Evolutionary conservation across 2,113 vertebrate genomes (phyloP).

Genomic region (Dicerorhinus sumatrensis): DNA sequence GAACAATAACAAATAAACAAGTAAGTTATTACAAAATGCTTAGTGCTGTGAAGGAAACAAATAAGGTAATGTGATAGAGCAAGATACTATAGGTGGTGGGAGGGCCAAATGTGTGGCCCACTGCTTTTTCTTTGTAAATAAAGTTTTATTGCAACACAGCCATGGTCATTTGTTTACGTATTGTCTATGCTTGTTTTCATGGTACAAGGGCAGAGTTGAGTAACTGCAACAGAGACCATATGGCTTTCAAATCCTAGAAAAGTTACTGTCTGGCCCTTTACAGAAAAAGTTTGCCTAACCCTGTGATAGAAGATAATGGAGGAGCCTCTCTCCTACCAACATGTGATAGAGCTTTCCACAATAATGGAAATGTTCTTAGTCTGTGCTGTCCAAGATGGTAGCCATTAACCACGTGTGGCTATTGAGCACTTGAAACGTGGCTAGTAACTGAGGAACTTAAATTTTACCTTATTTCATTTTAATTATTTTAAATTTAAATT

Average conservation of each 20-base stretch:
- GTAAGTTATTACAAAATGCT: not conserved
- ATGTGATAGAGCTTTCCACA: not conserved
- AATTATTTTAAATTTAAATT: constrained; percentile 9
- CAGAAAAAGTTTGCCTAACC: not conserved
- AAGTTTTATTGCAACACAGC: constrained; percentile 7
- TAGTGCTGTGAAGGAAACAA: not conserved
- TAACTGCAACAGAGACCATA: not conserved
- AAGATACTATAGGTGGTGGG: not conserved
- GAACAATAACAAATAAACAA: not conserved
- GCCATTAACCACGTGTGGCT: not conserved
- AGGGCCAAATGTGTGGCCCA: too few relatives aligned
- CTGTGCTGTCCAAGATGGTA: not conserved
- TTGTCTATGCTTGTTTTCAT: not conserved
- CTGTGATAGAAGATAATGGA: not conserved
- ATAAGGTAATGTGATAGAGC: not conserved
- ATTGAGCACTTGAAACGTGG: not conserved
- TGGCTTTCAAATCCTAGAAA: not conserved
- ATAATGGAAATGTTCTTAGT: not conserved
- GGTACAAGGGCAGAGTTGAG: not conserved
- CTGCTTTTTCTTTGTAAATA: constrained; percentile 9
- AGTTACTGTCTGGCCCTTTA: not conserved
- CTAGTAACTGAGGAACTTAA: not conserved
- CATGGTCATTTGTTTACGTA: not conserved
- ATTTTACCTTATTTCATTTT: constrained; percentile 21
- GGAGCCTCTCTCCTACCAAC: not conserved